Conservation (phyloP, 2,113 vertebrate species). For the Delphinapterus leucas region DNA sequence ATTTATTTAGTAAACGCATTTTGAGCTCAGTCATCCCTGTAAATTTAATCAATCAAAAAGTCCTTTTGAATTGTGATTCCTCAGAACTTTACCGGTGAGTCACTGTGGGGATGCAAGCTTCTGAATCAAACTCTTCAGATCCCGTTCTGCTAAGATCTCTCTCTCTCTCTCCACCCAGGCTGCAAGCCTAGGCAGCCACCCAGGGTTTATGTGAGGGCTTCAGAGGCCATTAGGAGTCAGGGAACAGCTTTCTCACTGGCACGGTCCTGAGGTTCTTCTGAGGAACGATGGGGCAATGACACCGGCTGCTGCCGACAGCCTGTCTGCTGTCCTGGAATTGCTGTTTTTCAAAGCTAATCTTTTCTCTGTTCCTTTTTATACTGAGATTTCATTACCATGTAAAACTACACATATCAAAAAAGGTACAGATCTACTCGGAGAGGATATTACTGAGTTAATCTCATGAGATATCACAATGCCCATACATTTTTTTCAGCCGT, state of each 20-base stretch:
- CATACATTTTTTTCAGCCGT: slow-evolving; percentile 16
- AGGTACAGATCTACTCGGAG: not conserved
- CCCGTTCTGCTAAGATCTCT: not conserved
- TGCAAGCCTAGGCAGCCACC: too few species aligned
- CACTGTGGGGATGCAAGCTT: not conserved
- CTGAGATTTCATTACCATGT: slow-evolving; percentile 34
- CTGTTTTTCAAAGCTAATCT: slow-evolving; percentile 28
- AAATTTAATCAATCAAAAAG: not conserved
- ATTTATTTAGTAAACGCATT: not conserved
- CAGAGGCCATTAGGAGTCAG: not conserved
- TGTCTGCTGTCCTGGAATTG: not conserved
- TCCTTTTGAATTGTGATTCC: too few species aligned
- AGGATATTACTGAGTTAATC: slow-evolving; percentile 52
- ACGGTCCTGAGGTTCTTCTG: not conserved
- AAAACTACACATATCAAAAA: slow-evolving; percentile 46
- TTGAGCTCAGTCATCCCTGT: not conserved
- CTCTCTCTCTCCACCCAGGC: not conserved
- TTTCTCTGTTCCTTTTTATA: slow-evolving; percentile 26
- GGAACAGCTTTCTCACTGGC: not conserved
- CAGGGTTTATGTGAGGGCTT: rapidly evolving
- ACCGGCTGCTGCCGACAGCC: not conserved
- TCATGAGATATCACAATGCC: slow-evolving; percentile 32
- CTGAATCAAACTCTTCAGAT: not conserved
- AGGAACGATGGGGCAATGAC: not conserved
- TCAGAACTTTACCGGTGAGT: not conserved